phyloP scores from a whole-genome alignment of 1,140 invertebrate genomes.

The Zeugodacus cucurbitae region DNA sequence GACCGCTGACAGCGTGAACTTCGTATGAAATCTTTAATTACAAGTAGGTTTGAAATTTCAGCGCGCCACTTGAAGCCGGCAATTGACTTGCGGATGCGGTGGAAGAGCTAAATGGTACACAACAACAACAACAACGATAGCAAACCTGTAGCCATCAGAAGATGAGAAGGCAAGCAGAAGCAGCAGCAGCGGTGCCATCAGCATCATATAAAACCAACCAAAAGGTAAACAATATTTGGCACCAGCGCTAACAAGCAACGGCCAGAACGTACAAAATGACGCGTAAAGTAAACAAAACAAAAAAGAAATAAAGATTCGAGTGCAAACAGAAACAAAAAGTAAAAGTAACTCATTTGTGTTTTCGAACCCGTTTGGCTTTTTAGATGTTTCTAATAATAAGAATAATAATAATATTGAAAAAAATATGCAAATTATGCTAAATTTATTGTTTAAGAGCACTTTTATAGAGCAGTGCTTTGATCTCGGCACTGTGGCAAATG shows the following conservation, averaged over 20 bases:
- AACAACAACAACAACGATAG: neutral
- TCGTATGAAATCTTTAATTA: neutral
- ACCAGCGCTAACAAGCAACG: no score
- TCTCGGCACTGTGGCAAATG: neutral
- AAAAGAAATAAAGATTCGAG: neutral
- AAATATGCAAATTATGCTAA: neutral
- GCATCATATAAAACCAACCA: neutral
- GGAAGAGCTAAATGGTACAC: no score
- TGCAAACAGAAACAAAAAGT: neutral
- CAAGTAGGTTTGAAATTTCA: constrained; percentile 1
- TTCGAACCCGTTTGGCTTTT: neutral
- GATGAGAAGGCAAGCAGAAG: neutral
- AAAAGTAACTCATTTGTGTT: neutral
- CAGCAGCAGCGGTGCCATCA: neutral
- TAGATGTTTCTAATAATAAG: neutral
- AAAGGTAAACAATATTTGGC: neutral
- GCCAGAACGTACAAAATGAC: neutral
- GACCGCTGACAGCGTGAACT: neutral
- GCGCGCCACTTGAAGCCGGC: neutral
- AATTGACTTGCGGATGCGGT: neutral
- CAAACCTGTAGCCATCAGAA: neutral
- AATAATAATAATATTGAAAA: no score
- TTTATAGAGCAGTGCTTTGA: neutral
- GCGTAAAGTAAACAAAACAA: neutral
- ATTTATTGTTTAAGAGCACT: neutral